These are phyloP conservation scores for Sciurus niger DNA, from an alignment of 2,113 vertebrate species.

Conservation along the genomic window DNA sequence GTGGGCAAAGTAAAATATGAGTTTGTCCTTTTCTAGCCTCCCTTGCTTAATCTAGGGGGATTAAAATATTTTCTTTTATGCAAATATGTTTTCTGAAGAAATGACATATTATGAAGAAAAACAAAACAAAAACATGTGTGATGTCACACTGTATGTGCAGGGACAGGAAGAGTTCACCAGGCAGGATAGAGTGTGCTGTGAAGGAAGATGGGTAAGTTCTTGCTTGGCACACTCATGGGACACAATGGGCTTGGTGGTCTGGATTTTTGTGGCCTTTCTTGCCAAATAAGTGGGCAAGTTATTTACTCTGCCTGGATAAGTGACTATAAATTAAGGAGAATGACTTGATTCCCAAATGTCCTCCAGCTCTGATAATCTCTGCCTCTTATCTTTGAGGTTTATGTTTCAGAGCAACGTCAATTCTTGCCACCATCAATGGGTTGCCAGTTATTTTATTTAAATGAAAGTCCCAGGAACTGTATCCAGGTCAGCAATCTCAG, in stretches of 20 bases:
- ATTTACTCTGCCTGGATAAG: background rate
- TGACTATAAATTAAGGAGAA: background rate
- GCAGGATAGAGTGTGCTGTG: fast-evolving
- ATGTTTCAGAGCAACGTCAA: background rate
- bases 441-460: background rate
- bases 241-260: background rate
- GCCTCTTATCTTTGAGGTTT: background rate
- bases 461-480: background rate
- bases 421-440: background rate
- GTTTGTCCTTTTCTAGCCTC: background rate
- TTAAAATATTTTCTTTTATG: background rate
- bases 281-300: background rate
- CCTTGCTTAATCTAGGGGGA: background rate
- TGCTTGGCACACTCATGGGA: background rate
- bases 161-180: background rate
- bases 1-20: background rate
- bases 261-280: background rate
- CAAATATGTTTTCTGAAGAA: background rate
- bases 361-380: background rate
- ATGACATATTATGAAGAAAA: background rate
- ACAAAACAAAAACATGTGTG: background rate
- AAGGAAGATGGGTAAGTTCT: background rate
- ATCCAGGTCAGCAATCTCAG: background rate
- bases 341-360: background rate
- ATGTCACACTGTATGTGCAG: background rate